phyloP scores from a whole-genome alignment of 2,888 invertebrate species.

The Phoronis australis region DNA sequence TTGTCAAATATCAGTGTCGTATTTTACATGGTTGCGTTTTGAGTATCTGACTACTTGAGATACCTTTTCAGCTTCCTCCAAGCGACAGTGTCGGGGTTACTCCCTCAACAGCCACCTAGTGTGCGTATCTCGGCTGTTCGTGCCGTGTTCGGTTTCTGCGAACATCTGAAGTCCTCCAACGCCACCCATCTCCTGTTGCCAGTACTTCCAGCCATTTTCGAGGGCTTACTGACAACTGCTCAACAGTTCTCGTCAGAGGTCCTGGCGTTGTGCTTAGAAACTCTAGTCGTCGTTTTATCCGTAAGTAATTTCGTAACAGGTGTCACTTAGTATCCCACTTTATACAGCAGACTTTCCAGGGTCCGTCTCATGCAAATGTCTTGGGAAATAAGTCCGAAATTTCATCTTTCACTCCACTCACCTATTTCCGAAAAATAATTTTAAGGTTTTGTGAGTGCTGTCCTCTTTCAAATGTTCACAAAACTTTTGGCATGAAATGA shows the following conservation, averaged over 20 bases:
- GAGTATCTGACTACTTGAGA: background rate
- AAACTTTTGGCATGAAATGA: too few species aligned
- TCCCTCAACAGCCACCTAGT: constrained; percentile 56
- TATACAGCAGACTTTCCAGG: too few species aligned
- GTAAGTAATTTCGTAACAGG: too few species aligned
- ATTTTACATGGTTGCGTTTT: too few species aligned
- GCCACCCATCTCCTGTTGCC: constrained; percentile 53
- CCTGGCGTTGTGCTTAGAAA: constrained; percentile 57
- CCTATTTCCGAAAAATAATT: too few species aligned
- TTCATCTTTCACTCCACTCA: too few species aligned
- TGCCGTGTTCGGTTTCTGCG: constrained; percentile 57
- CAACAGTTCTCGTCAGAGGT: constrained; percentile 58
- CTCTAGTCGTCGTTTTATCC: constrained; percentile 57
- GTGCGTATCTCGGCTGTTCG: constrained; percentile 59
- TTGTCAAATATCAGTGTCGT: too few species aligned
- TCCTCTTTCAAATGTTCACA: too few species aligned
- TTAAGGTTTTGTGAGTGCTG: too few species aligned
- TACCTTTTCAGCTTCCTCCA: constrained; percentile 54
- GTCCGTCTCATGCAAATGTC: too few species aligned
- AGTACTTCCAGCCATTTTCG: constrained; percentile 56
- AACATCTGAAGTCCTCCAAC: constrained; percentile 56
- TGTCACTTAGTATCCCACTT: too few species aligned
- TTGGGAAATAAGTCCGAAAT: too few species aligned
- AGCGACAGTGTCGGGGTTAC: constrained; percentile 58
- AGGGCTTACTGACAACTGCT: constrained; percentile 58